Conservation (phyloP, 2,888 invertebrate species). For the Clusia tigrina region DNA sequence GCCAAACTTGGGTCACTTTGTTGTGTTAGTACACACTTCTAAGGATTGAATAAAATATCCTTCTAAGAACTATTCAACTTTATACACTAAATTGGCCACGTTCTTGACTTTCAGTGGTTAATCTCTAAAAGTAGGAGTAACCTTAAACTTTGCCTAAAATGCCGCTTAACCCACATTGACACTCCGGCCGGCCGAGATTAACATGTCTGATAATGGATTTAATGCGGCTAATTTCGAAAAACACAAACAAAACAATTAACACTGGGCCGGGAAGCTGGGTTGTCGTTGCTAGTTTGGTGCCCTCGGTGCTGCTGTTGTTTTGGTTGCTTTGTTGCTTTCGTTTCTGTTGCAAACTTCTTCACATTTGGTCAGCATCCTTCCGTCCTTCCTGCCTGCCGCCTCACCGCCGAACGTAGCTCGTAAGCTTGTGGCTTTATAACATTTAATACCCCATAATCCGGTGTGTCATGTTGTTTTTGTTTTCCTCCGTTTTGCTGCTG, state of each 20-base stretch:
- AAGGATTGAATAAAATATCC: too few relatives aligned
- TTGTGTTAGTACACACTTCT: too few relatives aligned
- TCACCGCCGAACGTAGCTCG: conserved; percentile 42
- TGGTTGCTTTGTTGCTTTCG: neutral
- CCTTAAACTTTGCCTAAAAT: too few relatives aligned
- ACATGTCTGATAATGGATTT: conserved; percentile 44
- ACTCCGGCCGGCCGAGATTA: conserved; percentile 33
- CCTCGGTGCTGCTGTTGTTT: too few relatives aligned
- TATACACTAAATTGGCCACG: too few relatives aligned
- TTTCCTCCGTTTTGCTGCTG: neutral
- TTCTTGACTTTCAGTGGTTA: too few relatives aligned
- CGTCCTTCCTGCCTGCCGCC: neutral
- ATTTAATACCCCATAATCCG: conserved; percentile 51
- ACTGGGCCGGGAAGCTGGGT: neutral
- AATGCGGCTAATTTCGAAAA: neutral
- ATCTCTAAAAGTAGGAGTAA: too few relatives aligned
- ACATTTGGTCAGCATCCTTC: neutral
- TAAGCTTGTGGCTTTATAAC: conserved; percentile 56
- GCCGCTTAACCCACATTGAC: conserved; percentile 25
- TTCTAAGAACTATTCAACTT: too few relatives aligned
- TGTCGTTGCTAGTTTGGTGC: too few relatives aligned
- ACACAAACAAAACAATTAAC: conserved; percentile 13
- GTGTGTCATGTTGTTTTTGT: conserved; percentile 34
- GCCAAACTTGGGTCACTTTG: too few relatives aligned
- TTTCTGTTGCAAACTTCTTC: neutral